phyloP scores from a whole-genome alignment of 2,888 invertebrate genomes.

The Drosophila testacea region DNA sequence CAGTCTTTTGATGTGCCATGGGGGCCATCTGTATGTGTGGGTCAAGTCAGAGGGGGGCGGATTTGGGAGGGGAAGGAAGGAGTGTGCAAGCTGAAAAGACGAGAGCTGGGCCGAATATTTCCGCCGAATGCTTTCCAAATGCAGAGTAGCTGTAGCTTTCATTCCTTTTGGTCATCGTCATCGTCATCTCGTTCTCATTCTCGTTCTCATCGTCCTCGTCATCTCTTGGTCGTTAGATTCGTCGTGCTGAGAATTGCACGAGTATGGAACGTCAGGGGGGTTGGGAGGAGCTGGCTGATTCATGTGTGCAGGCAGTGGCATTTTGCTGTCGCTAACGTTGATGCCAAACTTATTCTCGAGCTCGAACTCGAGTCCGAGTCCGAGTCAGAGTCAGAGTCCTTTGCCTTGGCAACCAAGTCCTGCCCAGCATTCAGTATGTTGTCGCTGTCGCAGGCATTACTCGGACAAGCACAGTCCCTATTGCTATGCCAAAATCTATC shows the following conservation, averaged over 20 bases:
- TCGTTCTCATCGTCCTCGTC: conserved; percentile 40
- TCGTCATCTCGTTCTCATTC: conserved; percentile 46
- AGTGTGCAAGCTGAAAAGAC: conserved; percentile 61
- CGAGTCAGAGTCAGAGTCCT: neutral
- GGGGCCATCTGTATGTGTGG: conserved; percentile 41
- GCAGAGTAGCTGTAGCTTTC: conserved; percentile 68
- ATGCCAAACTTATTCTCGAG: conserved; percentile 77
- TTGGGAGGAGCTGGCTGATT: conserved; percentile 33
- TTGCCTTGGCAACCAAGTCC: conserved; percentile 47
- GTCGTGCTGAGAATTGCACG: conserved; percentile 46
- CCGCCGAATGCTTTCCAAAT: conserved; percentile 78
- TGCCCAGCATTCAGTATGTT: conserved; percentile 48
- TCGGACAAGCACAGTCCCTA: conserved; percentile 37
- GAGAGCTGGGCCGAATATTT: conserved; percentile 75
- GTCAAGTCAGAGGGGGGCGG: neutral
- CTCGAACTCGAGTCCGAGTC: conserved; percentile 28
- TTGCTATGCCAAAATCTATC: conserved; percentile 54
- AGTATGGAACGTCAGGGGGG: conserved; percentile 8
- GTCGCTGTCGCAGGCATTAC: conserved; percentile 38
- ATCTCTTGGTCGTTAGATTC: conserved; percentile 74
- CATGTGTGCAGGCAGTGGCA: conserved; percentile 61
- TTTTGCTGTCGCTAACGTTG: conserved; percentile 69
- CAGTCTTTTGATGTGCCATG: conserved; percentile 70
- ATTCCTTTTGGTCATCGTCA: conserved; percentile 79
- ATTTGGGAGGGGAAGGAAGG: conserved; percentile 15